Conservation (phyloP, 2,888 invertebrate genomes). For the Chelonus formosanus region DNA sequence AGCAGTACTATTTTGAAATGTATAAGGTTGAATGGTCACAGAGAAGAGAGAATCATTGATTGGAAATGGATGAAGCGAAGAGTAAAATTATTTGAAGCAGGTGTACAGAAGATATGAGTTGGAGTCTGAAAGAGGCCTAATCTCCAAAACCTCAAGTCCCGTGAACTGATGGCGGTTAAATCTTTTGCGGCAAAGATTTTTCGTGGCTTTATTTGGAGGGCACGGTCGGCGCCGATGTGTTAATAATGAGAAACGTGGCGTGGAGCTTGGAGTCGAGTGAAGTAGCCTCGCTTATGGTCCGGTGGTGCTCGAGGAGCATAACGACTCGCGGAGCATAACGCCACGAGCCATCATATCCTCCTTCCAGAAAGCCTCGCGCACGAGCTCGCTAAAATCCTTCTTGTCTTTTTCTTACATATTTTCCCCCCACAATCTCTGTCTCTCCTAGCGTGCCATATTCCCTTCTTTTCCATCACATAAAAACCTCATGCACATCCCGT, state of each 20-base stretch:
- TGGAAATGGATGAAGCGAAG: conserved; percentile 18
- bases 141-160: conserved; percentile 11
- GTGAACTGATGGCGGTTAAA: conserved; percentile 12
- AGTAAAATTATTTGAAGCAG: conserved; percentile 10
- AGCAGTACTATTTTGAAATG: too few species aligned
- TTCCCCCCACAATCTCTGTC: not conserved
- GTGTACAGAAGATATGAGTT: conserved; percentile 1
- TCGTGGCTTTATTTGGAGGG: conserved; percentile 45
- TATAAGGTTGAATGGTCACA: conserved; percentile 11
- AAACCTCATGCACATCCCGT: not conserved
- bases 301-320: conserved; percentile 64
- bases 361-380: conserved; percentile 54
- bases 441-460: conserved; percentile 17
- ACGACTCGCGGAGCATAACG: conserved; percentile 64
- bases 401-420: conserved; percentile 1
- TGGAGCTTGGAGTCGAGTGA: conserved; percentile 49
- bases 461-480: conserved; percentile 10
- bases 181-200: conserved; percentile 22
- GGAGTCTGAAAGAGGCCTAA: too few species aligned
- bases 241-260: conserved; percentile 59
- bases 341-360: conserved; percentile 65
- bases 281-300: conserved; percentile 63
- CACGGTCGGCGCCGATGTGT: conserved; percentile 59
- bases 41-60: conserved; percentile 15
- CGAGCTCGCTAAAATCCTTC: conserved; percentile 39